A percentile compares a stretch with the other conserved stretches of the same genome.
These are phyloP conservation scores for Scrobipalpa costella DNA, from an alignment of 2,888 invertebrate species.

Conservation along the genomic window DNA sequence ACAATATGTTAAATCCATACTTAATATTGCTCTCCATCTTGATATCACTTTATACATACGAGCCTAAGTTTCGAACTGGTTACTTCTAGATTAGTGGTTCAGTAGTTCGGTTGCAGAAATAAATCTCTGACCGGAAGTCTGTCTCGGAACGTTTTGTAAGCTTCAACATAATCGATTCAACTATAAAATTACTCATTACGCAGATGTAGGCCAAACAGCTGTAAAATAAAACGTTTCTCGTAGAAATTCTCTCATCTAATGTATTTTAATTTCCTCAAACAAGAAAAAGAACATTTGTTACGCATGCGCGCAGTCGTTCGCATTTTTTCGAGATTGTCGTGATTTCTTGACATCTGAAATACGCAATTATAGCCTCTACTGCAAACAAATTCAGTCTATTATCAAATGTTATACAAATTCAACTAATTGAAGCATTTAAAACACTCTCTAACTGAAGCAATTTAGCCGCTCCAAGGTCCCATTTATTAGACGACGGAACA, in stretches of 20 bases:
- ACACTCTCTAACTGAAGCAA: slow-evolving; percentile 1
- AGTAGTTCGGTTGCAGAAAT: not conserved
- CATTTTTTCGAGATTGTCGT: not conserved
- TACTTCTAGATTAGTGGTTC: too few relatives aligned
- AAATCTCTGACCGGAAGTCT: not conserved
- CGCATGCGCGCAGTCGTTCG: not conserved
- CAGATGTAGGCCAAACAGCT: slow-evolving; percentile 12
- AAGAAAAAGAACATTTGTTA: not conserved
- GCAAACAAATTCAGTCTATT: slow-evolving; percentile 1
- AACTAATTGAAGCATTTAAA: slow-evolving; percentile 15
- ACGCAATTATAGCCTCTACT: slow-evolving; percentile 3
- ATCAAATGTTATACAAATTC: not conserved
- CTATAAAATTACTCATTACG: slow-evolving; percentile 5
- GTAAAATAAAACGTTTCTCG: not conserved
- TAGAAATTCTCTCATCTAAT: not conserved
- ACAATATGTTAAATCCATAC: too few relatives aligned
- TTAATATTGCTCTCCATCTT: too few relatives aligned
- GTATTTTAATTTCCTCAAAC: not conserved
- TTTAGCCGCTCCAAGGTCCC: slow-evolving; percentile 11
- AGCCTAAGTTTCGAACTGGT: too few relatives aligned
- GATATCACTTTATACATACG: too few relatives aligned
- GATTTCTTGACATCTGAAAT: not conserved
- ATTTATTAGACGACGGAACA: slow-evolving; percentile 13
- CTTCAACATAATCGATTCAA: slow-evolving; percentile 3
- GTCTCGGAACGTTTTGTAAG: not conserved